Evolutionary conservation across 2,888 invertebrate genomes (phyloP), one percentile per base, ranked within the genome.

Genomic region (Drosophila dives): DNA sequence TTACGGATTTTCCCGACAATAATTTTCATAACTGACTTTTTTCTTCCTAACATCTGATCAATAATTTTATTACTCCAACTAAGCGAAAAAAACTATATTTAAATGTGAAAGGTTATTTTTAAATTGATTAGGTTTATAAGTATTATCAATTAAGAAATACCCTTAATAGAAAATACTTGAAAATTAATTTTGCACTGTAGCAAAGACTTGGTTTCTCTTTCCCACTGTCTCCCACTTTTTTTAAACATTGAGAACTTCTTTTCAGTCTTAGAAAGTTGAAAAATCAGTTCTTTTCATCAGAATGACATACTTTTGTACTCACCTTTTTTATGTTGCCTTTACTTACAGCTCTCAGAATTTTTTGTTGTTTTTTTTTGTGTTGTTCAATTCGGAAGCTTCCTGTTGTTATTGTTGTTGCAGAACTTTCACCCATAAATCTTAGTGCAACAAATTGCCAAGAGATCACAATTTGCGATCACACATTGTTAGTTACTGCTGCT

Each of bases 381-480:
- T 8, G 32, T n/a, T 26, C 53, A 62, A 33, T 50, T 64, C 60
- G 61, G 36, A 34, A 2, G 54, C 34, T 54, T 62, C 61, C 72
- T 38, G 48, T 17, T 68, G n/a, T 17, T 23, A 38, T 63, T 34
- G 49, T 59, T 48, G 62, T 29, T 32, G 20, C 32, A 60, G 65
- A 64, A 88, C 89, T 89, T 86, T 86, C 89, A 64, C 86, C 56
- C 81, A 89, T 89, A 83, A 86, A 90, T 83, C 89, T 77, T 68
- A 42, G 64, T 61, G 42, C 75, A 60, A 69, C 83, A 80, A 80
- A 75, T 70, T 80, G 58, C 89, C 56, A 70, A 80, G 82, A 63
- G 60, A 73, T 81, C 71, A 51, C 62, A 78, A 73, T 66, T 79
- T 69, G 60, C 69, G 79, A 78, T 78, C 78, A 75, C 45, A 60